Conservation (phyloP, 1,140 invertebrate species). For the Drosophila pseudoananassae region DNA sequence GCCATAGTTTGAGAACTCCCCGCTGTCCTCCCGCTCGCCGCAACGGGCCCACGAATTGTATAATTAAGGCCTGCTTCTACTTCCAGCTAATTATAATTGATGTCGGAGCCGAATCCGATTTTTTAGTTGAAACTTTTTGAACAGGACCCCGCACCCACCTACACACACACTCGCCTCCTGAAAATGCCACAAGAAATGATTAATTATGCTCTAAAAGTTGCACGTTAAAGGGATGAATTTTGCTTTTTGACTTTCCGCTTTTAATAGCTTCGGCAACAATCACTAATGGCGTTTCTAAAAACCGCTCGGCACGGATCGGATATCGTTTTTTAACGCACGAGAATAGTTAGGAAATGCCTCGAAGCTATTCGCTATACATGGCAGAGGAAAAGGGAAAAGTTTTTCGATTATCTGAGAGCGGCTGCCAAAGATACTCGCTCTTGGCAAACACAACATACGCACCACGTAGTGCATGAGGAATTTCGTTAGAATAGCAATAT, state of each 20-base stretch:
- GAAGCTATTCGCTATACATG: constrained; percentile 39
- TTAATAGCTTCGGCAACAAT: constrained; percentile 40
- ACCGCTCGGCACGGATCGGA: constrained; percentile 33
- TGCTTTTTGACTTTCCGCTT: constrained; percentile 51
- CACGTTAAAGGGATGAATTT: constrained; percentile 73
- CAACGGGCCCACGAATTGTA: constrained; percentile 65
- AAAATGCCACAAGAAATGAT: constrained; percentile 63
- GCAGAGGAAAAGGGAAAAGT: constrained; percentile 68
- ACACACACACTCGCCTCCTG: not conserved
- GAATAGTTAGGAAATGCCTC: constrained; percentile 59
- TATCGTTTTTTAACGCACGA: constrained; percentile 59
- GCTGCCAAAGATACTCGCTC: constrained; percentile 24
- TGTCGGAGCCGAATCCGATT: constrained; percentile 57
- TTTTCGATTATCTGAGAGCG: constrained; percentile 76
- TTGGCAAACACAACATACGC: constrained; percentile 2
- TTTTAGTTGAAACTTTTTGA: constrained; percentile 62
- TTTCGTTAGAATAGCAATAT: constrained; percentile 28
- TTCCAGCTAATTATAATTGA: constrained; percentile 75
- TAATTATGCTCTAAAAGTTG: constrained; percentile 69
- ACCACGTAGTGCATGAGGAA: constrained; percentile 6
- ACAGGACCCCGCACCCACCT: not conserved
- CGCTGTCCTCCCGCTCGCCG: not conserved
- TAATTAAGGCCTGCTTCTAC: constrained; percentile 57
- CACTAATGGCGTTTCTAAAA: constrained; percentile 40
- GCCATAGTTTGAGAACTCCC: constrained; percentile 42